Percentiles rank a stretch among this genome's conserved stretches.
These are phyloP conservation scores for Cygnus atratus DNA, from an alignment of 2,113 vertebrate species.

Conservation along the genomic window DNA sequence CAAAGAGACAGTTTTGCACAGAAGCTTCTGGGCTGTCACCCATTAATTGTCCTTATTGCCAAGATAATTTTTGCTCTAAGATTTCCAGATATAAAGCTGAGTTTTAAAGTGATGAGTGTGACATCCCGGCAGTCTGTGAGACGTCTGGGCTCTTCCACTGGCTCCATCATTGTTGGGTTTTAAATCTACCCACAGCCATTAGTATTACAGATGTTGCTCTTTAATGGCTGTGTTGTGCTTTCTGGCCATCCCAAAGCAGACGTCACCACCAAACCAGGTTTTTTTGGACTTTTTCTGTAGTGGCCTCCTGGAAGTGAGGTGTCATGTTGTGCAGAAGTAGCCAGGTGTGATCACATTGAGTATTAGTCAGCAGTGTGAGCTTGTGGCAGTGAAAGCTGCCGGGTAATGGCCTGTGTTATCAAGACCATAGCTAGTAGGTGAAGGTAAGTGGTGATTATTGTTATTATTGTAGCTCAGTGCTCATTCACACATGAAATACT, in stretches of 20 bases:
- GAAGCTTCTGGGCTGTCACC: background rate
- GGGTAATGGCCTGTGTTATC: background rate
- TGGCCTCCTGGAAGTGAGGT: background rate
- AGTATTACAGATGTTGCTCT: background rate
- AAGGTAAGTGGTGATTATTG: background rate
- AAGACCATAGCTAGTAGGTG: background rate
- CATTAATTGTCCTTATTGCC: background rate
- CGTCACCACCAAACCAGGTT: background rate
- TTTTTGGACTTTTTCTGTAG: background rate
- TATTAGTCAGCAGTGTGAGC: background rate
- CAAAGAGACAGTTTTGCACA: background rate
- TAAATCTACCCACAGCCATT: background rate
- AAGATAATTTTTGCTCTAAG: background rate
- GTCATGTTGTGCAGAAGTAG: background rate
- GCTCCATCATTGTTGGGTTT: fast-evolving
- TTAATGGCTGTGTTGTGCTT: background rate
- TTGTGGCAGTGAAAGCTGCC: background rate
- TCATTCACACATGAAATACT: background rate
- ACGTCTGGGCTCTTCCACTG: background rate
- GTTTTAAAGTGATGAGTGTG: background rate
- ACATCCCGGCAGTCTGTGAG: background rate
- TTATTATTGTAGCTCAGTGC: background rate
- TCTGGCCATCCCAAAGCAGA: background rate
- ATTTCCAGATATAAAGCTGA: background rate
- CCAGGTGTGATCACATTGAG: background rate